Evolutionary conservation across 2,797 vertebrate species (phyloP).

Genomic region (Ataeniobius toweri): DNA sequence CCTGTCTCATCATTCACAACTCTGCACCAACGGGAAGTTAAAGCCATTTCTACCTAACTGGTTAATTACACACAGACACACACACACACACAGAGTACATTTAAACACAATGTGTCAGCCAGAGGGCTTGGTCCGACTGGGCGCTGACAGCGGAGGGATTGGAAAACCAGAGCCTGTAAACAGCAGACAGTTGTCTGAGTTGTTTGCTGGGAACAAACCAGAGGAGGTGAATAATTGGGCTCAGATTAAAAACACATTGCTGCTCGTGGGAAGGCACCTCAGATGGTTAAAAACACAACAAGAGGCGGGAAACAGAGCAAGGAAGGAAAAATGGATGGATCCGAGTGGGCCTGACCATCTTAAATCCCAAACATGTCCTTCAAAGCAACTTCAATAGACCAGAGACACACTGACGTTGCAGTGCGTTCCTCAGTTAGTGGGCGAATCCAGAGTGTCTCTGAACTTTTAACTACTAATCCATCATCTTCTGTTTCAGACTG

Average conservation of each 20-base stretch:
- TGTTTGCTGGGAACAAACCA: constrained; percentile 68
- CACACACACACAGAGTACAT: constrained; percentile 12
- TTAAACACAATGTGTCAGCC: constrained; percentile 53
- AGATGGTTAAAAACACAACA: constrained; percentile 40
- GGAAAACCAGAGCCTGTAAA: constrained; percentile 57
- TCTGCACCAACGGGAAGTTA: constrained; percentile 57
- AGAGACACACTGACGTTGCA: constrained; percentile 15
- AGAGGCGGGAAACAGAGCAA: constrained; percentile 27
- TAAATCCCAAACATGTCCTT: constrained; percentile 31
- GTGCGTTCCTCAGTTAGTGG: no score
- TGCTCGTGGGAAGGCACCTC: constrained; percentile 65
- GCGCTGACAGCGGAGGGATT: constrained; percentile 63
- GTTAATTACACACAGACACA: constrained; percentile 66
- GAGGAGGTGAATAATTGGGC: constrained; percentile 68
- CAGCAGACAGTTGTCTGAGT: constrained; percentile 59
- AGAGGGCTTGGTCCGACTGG: constrained; percentile 45
- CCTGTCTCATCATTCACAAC: constrained; percentile 76
- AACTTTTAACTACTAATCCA: no score
- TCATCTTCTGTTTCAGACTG: no score
- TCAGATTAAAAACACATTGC: constrained; percentile 77
- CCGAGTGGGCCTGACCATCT: constrained; percentile 44
- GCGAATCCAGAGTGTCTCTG: no score
- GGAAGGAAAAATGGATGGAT: constrained; percentile 30
- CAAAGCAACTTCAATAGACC: constrained; percentile 41
- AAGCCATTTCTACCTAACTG: constrained; percentile 73